Conservation (phyloP, 1,140 invertebrate species). For the Neuroterus valhalla region DNA sequence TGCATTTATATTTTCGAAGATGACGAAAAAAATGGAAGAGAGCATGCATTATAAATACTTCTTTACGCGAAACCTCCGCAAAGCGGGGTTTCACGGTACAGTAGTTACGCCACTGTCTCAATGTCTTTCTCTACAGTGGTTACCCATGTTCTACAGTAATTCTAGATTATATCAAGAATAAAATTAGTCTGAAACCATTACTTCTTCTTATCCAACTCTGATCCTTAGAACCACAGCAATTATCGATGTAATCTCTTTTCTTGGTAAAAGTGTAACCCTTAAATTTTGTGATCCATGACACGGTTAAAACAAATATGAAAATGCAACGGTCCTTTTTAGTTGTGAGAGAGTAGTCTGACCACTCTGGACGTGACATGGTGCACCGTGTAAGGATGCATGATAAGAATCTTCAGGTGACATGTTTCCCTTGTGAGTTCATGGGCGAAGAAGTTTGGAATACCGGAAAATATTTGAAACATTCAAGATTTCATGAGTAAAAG, state of each 20-base stretch:
- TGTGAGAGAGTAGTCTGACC: constrained; percentile 12
- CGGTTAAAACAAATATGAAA: constrained; percentile 16
- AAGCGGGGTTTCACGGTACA: too few species aligned
- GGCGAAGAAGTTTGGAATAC: not conserved
- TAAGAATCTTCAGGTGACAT: constrained; percentile 18
- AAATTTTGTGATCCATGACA: constrained; percentile 8
- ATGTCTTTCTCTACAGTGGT: too few species aligned
- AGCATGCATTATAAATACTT: too few species aligned
- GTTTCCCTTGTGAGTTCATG: constrained; percentile 2
- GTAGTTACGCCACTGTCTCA: too few species aligned
- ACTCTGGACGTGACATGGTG: constrained; percentile 9
- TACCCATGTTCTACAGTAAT: too few species aligned
- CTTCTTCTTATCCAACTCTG: not conserved
- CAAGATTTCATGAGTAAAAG: too few species aligned
- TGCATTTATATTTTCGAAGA: too few species aligned
- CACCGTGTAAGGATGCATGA: constrained; percentile 19
- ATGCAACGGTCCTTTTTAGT: constrained; percentile 20
- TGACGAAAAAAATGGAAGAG: too few species aligned
- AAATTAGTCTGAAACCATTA: too few species aligned
- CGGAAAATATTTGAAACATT: too few species aligned
- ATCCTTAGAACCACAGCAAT: not conserved
- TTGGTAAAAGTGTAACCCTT: constrained; percentile 8
- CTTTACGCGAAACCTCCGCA: too few species aligned
- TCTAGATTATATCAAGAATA: too few species aligned
- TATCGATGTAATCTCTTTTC: constrained; percentile 14